Evolutionary conservation across 2,113 vertebrate species (phyloP).

Genomic region (Mirounga angustirostris): DNA sequence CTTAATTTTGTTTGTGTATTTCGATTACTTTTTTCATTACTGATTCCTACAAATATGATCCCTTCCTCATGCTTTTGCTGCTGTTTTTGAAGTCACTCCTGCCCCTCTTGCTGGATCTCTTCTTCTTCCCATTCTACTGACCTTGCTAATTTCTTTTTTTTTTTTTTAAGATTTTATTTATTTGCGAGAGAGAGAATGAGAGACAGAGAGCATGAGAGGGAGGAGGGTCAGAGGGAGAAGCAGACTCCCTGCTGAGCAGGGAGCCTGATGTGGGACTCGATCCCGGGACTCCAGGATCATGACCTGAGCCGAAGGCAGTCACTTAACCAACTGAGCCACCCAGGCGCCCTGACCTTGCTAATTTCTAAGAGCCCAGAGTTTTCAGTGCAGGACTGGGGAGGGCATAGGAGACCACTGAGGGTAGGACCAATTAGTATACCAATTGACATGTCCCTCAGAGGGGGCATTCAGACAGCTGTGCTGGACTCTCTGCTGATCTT

Average conservation of each 20-base stretch:
- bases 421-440: background rate
- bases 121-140: background rate
- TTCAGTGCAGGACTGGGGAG: background rate
- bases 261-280: too few relatives aligned
- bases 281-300: too few relatives aligned
- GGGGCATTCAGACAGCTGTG: background rate
- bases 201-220: too few relatives aligned
- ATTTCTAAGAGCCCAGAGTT: constrained; percentile 29
- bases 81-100: background rate
- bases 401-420: background rate
- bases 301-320: too few relatives aligned
- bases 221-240: too few relatives aligned
- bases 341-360: background rate
- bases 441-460: background rate
- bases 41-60: background rate
- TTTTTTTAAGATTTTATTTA: too few relatives aligned
- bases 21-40: background rate
- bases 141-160: background rate
- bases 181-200: too few relatives aligned
- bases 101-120: background rate
- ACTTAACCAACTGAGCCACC: too few relatives aligned
- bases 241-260: too few relatives aligned
- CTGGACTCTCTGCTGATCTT: background rate
- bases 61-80: background rate
- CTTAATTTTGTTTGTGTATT: background rate